A percentile compares a stretch with the other conserved stretches of the same genome.
phyloP scores from a whole-genome alignment of 2,797 vertebrate species.

The Spatula clypeata region DNA sequence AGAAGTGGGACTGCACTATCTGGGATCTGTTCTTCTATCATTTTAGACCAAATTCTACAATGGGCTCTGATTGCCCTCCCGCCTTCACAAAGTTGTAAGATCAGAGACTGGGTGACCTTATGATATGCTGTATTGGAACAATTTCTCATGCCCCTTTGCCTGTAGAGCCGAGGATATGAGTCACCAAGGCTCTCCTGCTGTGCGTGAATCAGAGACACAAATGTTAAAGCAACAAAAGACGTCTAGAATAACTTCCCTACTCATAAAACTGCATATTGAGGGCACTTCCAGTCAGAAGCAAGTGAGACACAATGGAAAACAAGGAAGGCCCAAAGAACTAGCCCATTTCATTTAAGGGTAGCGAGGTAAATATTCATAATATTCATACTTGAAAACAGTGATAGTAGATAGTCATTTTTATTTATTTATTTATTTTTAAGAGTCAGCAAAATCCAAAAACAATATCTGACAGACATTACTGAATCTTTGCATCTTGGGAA shows the following conservation, averaged over 20 bases:
- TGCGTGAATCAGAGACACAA: background rate
- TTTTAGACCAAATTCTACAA: background rate
- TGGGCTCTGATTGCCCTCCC: background rate
- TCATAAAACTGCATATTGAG: accelerated
- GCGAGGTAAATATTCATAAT: background rate
- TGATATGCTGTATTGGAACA: background rate
- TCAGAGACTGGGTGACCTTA: no score
- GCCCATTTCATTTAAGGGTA: background rate
- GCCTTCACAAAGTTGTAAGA: background rate
- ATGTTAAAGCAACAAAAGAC: background rate
- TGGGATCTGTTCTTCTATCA: background rate
- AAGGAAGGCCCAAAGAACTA: background rate
- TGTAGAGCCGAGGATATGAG: background rate
- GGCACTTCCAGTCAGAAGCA: background rate
- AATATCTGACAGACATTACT: background rate
- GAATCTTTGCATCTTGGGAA: background rate
- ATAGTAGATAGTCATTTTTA: background rate
- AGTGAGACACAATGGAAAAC: background rate
- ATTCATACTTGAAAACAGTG: background rate
- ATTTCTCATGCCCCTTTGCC: background rate
- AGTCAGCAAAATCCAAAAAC: background rate
- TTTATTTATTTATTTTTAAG: background rate
- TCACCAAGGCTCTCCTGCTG: background rate
- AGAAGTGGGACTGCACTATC: background rate
- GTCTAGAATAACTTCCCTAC: no score